phyloP scores from a whole-genome alignment of 2,888 invertebrate genomes.

The Entomobrya multifasciata region DNA sequence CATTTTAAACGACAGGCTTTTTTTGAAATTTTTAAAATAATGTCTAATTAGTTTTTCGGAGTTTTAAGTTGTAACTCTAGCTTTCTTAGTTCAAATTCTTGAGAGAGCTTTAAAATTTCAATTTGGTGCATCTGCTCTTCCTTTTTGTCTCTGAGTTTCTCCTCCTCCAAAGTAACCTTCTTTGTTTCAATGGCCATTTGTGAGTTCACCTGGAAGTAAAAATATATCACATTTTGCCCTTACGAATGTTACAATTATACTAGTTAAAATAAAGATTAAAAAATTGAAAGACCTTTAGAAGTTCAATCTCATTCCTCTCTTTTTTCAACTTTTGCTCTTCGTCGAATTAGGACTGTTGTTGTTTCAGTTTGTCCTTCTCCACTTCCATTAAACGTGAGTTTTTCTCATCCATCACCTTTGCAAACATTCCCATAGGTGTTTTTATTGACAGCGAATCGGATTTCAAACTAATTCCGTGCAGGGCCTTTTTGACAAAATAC shows the following conservation, averaged over 20 bases:
- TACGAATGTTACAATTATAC: not conserved
- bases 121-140: conserved; percentile 29
- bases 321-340: not conserved
- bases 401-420: conserved; percentile 30
- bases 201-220: not conserved
- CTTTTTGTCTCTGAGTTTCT: not conserved
- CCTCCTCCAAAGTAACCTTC: not conserved
- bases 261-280: not conserved
- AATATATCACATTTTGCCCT: too few relatives aligned
- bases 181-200: not conserved
- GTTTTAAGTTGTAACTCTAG: not conserved
- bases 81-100: conserved; percentile 48
- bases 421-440: conserved; percentile 35
- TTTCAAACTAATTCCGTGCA: not conserved
- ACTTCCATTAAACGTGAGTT: not conserved
- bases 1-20: conserved; percentile 40
- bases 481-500: not conserved
- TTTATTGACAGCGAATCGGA: not conserved
- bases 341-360: not conserved
- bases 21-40: conserved; percentile 7
- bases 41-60: not conserved
- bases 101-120: conserved; percentile 30
- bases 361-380: conserved; percentile 21
- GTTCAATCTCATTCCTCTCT: conserved; percentile 3
- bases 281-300: not conserved